These are phyloP conservation scores for Meteorus sp. DNA, from an alignment of 1,140 invertebrate species.

Conservation along the genomic window DNA sequence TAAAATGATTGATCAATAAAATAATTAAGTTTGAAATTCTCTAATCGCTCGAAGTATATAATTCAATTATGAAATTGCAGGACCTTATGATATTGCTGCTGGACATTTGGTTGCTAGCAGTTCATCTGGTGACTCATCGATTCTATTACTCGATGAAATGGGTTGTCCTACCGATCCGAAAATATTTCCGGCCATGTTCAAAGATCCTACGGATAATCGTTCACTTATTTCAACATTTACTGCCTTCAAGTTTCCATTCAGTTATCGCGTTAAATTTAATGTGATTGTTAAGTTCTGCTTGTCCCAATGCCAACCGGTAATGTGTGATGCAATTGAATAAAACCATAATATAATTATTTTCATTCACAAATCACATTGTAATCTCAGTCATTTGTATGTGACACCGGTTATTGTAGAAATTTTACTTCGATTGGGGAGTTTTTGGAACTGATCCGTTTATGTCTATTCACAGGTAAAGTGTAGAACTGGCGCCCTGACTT, in stretches of 20 bases:
- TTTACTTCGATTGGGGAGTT: too few relatives aligned
- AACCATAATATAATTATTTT: too few relatives aligned
- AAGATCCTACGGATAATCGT: slow-evolving; percentile 46
- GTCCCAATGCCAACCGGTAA: slow-evolving; percentile 63
- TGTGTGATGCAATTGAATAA: too few relatives aligned
- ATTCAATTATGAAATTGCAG: slow-evolving; percentile 40
- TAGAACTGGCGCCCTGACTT: background rate
- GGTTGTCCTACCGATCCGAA: slow-evolving; percentile 62
- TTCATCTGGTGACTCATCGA: slow-evolving; percentile 57
- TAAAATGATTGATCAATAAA: slow-evolving; percentile 18
- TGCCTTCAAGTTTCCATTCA: slow-evolving; percentile 73
- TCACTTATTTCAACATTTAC: slow-evolving; percentile 63
- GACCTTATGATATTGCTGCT: slow-evolving; percentile 61
- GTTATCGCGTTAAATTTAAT: slow-evolving; percentile 68
- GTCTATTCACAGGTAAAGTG: too few relatives aligned
- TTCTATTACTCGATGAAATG: slow-evolving; percentile 56
- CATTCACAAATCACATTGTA: too few relatives aligned
- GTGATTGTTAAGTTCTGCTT: slow-evolving; percentile 72
- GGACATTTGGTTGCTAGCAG: slow-evolving; percentile 62
- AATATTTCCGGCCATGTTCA: slow-evolving; percentile 60
- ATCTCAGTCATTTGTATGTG: too few relatives aligned
- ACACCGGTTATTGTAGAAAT: too few relatives aligned
- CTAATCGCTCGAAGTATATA: too few relatives aligned
- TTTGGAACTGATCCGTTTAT: too few relatives aligned
- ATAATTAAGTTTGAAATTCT: background rate